These are phyloP conservation scores for Sebastes umbrosus DNA, from an alignment of 2,797 vertebrate genomes.

Conservation along the genomic window DNA sequence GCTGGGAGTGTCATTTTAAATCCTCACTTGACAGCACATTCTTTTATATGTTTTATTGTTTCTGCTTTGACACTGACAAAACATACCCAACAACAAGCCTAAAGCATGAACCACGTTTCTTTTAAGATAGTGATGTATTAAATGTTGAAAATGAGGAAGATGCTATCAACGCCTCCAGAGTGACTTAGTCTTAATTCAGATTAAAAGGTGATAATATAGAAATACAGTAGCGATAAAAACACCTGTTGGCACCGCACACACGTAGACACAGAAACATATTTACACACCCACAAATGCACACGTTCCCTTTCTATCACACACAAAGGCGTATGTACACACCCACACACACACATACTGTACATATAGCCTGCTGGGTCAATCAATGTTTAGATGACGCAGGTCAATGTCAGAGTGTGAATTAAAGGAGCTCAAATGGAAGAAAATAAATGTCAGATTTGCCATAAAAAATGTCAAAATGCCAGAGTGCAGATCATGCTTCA, in stretches of 20 bases:
- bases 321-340: constrained; percentile 1
- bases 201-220: background rate
- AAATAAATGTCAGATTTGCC: constrained; percentile 35
- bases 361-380: background rate
- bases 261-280: background rate
- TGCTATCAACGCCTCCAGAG: background rate
- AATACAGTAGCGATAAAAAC: background rate
- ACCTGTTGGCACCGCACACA: background rate
- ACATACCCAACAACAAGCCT: background rate
- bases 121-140: background rate
- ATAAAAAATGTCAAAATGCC: constrained; percentile 34
- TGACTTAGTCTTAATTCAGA: background rate
- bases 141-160: background rate
- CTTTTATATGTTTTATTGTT: background rate
- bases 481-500: constrained; percentile 22
- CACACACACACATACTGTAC: constrained; percentile 1
- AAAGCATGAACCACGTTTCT: background rate
- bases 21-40: background rate
- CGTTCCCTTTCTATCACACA: background rate
- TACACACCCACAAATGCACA: constrained; percentile 1
- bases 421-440: constrained; percentile 11
- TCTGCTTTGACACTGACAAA: background rate
- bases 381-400: constrained; percentile 1
- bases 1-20: background rate
- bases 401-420: constrained; percentile 27